phyloP scores from a whole-genome alignment of 2,797 vertebrate species.

The Tolypeutes matacus region DNA sequence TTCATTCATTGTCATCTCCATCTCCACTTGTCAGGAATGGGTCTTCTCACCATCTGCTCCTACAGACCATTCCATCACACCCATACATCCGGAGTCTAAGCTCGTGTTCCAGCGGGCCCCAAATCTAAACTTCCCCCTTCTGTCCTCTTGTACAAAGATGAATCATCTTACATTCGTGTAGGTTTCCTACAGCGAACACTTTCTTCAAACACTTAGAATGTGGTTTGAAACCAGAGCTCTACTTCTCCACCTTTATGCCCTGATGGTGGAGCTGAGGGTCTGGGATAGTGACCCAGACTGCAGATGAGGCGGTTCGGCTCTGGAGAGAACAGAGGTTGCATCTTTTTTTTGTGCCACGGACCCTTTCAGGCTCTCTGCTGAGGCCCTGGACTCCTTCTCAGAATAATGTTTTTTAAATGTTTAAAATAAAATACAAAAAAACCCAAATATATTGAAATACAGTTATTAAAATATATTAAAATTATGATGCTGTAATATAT shows the following conservation, averaged over 20 bases:
- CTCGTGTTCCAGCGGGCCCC: neutral
- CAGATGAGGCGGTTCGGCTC: neutral
- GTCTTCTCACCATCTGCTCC: neutral
- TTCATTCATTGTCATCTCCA: neutral
- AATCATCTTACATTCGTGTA: neutral
- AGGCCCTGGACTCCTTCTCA: neutral
- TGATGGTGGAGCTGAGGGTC: neutral
- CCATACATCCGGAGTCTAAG: neutral
- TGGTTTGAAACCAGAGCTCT: neutral
- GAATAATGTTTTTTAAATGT: constrained; percentile 32
- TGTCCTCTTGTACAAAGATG: neutral
- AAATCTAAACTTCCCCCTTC: neutral
- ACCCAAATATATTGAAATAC: neutral
- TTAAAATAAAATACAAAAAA: constrained; percentile 5
- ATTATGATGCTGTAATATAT: neutral
- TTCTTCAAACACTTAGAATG: neutral
- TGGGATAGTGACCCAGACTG: neutral
- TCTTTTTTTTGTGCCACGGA: neutral
- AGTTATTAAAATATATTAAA: constrained; percentile 18
- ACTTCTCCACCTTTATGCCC: neutral
- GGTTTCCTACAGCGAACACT: neutral
- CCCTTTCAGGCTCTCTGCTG: neutral
- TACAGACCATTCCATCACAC: neutral
- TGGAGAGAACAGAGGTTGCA: neutral
- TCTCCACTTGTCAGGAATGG: neutral